Base-by-base conservation (phyloP, 2,113 vertebrate genomes). In the Fulica atra region DNA sequence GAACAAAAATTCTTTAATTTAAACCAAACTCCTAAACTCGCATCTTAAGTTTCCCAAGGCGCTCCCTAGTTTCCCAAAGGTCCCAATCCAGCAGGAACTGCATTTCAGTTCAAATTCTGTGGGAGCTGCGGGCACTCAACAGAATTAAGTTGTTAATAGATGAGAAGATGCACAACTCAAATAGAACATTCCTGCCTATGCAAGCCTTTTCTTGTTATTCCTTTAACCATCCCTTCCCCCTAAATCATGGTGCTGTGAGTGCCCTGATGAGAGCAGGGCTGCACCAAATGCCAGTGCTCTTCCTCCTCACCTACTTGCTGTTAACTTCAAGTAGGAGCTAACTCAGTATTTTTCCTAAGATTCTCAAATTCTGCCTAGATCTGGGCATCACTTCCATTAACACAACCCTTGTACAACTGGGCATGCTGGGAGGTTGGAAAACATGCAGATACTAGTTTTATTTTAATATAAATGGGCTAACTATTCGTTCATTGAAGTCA, bases 381-480 rank as follows among this genome's bases (percentile, higher is more conserved):
- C 42, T 90, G 70, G 69, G 50, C 70, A 50, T 31, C 6, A 8
- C 29, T 53, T 50, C 66, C 61, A 79, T 16, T 26, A 46, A 33
- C 93, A 85, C 7, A 46, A 53, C 21, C 29, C 44, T 42, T 35
- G 51, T 5, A 38, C 8, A 82, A 33, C 16, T 76, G 70, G 79
- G 64, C 69, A 38, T 40, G 59, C 44, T 69, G 70, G 80, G 57
- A 95, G 63, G 57, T 0, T 33, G 65, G 18, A 31, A 73, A 88
- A 88, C 93, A 86, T 69, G 90, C 77, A 94, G 69, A 26, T 50
- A 91, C 77, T 91, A 16, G 93, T 76, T 92, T 4, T 29, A 86
- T 93, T 94, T 63, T 54, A 72, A 96, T 93, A 90, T 10, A 93
- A 94, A 95, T 63, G 81, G 91, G 25, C n/a, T 88, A 69, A 93